Evolutionary conservation across 2,888 invertebrate genomes (phyloP), one percentile per base, ranked within the genome.

Genomic region (Toxonevra muliebris): DNA sequence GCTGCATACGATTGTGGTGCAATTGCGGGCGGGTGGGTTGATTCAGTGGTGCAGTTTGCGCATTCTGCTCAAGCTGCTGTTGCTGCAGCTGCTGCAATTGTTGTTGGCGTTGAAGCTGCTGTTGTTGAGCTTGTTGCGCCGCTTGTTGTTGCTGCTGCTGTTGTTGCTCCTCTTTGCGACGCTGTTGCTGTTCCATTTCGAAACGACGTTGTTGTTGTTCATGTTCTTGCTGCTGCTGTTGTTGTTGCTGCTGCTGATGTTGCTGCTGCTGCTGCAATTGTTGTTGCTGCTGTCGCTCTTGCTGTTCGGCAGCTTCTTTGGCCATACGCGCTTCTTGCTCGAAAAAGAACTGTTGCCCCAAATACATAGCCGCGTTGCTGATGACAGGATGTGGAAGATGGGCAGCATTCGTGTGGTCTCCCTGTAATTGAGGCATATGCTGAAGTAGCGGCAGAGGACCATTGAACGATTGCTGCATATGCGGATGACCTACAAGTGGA

Each of bases 281-380:
- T 8, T 84, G 86, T 42, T 86, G 86, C 58, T 87, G 88, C 54
- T 87, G 89, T 48, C 88, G 86, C 75, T 87, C 88, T 72, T 88
- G 87, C 71, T 87, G 88, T 69, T 87, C 90, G 69, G 87, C 88
- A 58, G 89, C 87, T 85, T 91, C 88, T 76, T 90, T 89, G 20
- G 90, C 91, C 85, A 92, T 87, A 72, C 92, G 88, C 20, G 91
- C 92, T 82, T 93, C 93, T 82, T 93, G 91, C 84, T 94, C 93
- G 86, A 92, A 87, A 79, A 93, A 90, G 77, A 93, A 87, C 80
- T 93, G 92, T 79, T 93, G 92, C 71, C 92, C 92, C 74, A 93
- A 87, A 85, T 93, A 93, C 91, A 93, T 92, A 20, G 89, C 88
- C 30, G 89, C 90, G 74, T 87, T 89, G 82, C 88, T 90, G 77